Evolutionary conservation across 2,888 invertebrate genomes (phyloP).

Genomic region (Limnephilus lunatus): DNA sequence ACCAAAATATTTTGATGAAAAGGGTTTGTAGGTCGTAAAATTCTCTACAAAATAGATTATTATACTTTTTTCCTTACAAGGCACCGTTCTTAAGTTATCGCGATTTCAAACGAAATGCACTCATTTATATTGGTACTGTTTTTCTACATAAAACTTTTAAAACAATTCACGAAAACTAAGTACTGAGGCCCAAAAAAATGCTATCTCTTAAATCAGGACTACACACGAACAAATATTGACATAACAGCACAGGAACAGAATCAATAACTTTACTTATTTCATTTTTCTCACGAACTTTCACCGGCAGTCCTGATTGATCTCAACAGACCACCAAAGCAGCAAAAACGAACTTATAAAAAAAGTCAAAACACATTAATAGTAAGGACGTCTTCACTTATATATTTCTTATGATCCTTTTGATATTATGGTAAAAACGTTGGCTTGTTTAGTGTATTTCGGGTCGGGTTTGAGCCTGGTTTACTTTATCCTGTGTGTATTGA

Average conservation of each 20-base stretch:
- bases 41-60: too few relatives aligned
- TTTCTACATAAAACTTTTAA: neutral
- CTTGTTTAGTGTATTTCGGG: neutral
- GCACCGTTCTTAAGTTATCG: too few relatives aligned
- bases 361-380: neutral
- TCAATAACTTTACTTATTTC: neutral
- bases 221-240: neutral
- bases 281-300: slow-evolving; percentile 25
- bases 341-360: neutral
- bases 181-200: neutral
- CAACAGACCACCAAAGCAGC: neutral
- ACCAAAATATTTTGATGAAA: too few relatives aligned
- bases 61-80: too few relatives aligned
- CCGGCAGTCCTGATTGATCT: neutral
- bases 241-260: slow-evolving; percentile 19
- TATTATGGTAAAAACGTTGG: neutral
- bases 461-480: neutral
- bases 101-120: too few relatives aligned
- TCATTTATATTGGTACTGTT: neutral
- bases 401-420: neutral
- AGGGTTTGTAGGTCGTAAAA: too few relatives aligned
- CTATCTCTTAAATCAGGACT: neutral
- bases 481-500: neutral
- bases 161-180: neutral
- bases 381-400: neutral